Base-by-base conservation (phyloP, 1,140 invertebrate genomes). In the Sesamia nonagrioides region DNA sequence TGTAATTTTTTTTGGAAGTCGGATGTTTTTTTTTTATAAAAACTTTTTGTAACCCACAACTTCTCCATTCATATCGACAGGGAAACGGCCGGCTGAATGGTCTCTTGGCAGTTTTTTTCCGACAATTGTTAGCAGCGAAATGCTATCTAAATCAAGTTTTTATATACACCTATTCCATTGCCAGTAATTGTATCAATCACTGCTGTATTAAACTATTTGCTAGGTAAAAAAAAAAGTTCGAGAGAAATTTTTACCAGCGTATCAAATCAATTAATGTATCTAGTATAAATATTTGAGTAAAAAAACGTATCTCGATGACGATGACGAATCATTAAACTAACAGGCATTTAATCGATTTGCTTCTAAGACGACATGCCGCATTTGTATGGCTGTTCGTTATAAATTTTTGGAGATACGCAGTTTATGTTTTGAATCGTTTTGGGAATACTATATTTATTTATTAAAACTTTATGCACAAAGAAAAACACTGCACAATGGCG, bases 261-360 rank as follows among this genome's bases (percentile, higher is more conserved):
- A 13, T 72, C 50, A 42, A 72, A 72, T 72, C 50, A 56, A 69
- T 69, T 69, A 69, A 27, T 21, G 40, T 69, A 27, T 58, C 8
- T 37, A 37, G 13, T 56, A 18, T 6, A 72, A 56, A 56, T 56
- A 72, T 69, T 69, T 69, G 50, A 56, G 50, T 35, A 52, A 54
- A 50, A 37, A 66, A 40, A 21, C 6, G 9, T 9, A 63, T 52
- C 68, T 50, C 4, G 68, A 50, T 71, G 21, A 71, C 7, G 68
- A 71, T 71, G 68, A 52, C 68, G 68, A 52, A 71, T 71, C 68
- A 71, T 37, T 35, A 71, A 71, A 52, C 45, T 50, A 71, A 71
- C 48, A 54, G 68, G 48, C 48, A 52, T 71, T 54, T 56, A 56
- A 72, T 56, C 48, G 50, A 72, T 72, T 72, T 37, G 35, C 17